These are phyloP conservation scores for Drosophila melanosoma DNA, from an alignment of 2,888 invertebrate genomes.

Conservation along the genomic window DNA sequence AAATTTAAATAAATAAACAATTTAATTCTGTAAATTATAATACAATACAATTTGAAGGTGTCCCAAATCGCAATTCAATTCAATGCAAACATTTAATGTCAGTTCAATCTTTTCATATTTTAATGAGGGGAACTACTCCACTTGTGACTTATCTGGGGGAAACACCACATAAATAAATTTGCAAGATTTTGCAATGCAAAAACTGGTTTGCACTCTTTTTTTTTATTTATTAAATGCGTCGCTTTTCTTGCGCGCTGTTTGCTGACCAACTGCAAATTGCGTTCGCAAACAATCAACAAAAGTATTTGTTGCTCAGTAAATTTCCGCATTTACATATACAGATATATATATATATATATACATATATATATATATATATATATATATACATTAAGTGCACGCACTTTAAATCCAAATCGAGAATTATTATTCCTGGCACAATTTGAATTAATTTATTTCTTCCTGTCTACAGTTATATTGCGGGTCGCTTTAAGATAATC, in stretches of 20 bases:
- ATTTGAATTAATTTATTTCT: background rate
- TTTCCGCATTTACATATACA: constrained; percentile 23
- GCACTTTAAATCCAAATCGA: constrained; percentile 18
- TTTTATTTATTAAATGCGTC: constrained; percentile 13
- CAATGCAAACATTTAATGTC: constrained; percentile 14
- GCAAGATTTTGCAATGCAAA: constrained; percentile 20
- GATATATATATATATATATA: background rate
- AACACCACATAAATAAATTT: constrained; percentile 7
- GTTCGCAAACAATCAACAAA: background rate
- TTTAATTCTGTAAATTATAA: background rate
- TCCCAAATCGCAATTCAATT: constrained; percentile 13
- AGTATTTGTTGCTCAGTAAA: background rate
- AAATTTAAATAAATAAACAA: background rate
- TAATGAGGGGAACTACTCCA: constrained; percentile 43
- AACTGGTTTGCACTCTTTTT: constrained; percentile 35
- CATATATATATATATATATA: background rate
- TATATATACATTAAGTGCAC: constrained; percentile 7
- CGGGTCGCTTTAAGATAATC: constrained; percentile 93
- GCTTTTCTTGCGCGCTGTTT: constrained; percentile 39
- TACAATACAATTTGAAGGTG: background rate
- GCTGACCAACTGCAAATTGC: background rate
- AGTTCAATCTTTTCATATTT: background rate
- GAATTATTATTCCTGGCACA: constrained; percentile 7
- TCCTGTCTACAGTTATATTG: constrained; percentile 88
- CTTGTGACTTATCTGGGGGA: constrained; percentile 12